Conservation (phyloP, 2,113 vertebrate species). For the Gymnarchus niloticus region DNA sequence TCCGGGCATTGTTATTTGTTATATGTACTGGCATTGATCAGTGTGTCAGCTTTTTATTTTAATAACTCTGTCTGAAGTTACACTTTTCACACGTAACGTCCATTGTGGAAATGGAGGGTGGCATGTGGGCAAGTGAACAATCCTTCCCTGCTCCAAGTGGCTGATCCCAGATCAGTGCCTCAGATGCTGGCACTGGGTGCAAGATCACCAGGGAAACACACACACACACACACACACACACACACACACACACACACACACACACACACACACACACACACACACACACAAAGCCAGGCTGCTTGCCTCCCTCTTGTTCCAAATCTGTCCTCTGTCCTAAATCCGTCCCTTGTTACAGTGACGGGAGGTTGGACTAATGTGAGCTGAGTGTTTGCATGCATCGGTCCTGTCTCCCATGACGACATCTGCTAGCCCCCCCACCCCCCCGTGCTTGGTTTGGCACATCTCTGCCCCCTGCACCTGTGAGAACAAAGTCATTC, state of each 20-base stretch:
- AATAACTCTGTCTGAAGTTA: too few relatives aligned
- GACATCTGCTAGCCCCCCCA: background rate
- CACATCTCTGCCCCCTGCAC: background rate
- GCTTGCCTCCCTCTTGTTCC: background rate
- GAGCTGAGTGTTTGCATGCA: slow-evolving; percentile 24
- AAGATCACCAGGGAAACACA: background rate
- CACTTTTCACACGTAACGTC: too few relatives aligned
- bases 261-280: background rate
- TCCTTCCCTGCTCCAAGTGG: too few relatives aligned
- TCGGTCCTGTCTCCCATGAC: background rate
- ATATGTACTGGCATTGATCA: too few relatives aligned
- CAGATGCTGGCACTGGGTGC: too few relatives aligned
- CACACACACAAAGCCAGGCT: background rate
- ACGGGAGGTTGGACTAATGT: slow-evolving; percentile 9
- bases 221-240: background rate
- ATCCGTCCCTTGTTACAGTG: background rate
- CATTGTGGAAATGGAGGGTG: too few relatives aligned
- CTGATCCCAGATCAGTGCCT: background rate
- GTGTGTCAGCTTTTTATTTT: too few relatives aligned
- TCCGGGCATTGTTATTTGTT: too few relatives aligned
- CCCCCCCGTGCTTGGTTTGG: background rate
- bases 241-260: background rate
- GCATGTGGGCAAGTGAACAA: too few relatives aligned
- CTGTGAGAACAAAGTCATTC: too few relatives aligned
- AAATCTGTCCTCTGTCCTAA: background rate